phyloP scores from a whole-genome alignment of 2,113 vertebrate species.

The Pheucticus melanocephalus region DNA sequence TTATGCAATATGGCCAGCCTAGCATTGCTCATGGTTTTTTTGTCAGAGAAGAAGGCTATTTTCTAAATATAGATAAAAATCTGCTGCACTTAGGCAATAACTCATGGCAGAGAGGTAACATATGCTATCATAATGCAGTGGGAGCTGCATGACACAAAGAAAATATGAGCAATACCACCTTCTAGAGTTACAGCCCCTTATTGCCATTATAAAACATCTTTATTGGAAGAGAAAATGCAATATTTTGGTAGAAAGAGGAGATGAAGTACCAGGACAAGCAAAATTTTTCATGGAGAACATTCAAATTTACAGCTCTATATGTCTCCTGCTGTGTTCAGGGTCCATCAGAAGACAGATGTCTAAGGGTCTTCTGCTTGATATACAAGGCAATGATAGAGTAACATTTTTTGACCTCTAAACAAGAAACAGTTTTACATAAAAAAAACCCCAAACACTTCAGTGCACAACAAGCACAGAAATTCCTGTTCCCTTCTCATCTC shows the following conservation, averaged over 20 bases:
- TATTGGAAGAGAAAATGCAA: conserved; percentile 63
- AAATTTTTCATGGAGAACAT: conserved; percentile 53
- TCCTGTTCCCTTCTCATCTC: background rate
- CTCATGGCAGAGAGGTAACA: conserved; percentile 60
- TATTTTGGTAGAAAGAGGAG: conserved; percentile 67
- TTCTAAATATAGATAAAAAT: conserved; percentile 54
- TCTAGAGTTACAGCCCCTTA: conserved; percentile 60
- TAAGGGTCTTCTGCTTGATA: background rate
- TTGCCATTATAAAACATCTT: conserved; percentile 68
- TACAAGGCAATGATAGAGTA: background rate
- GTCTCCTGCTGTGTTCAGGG: conserved; percentile 2
- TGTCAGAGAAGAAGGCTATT: conserved; percentile 12
- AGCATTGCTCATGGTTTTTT: conserved; percentile 12
- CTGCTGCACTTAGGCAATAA: conserved; percentile 40
- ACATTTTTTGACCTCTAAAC: conserved; percentile 48
- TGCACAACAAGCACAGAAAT: background rate
- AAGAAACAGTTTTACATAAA: background rate
- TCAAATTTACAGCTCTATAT: conserved; percentile 52
- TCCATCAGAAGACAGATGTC: background rate
- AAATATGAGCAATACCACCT: conserved; percentile 57
- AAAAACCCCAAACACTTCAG: background rate
- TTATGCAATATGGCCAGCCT: conserved; percentile 55
- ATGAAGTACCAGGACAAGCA: conserved; percentile 46
- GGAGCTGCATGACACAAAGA: conserved; percentile 62
- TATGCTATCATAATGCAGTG: conserved; percentile 55